phyloP scores from a whole-genome alignment of 1,140 invertebrate species.

The Cyclina sinensis region DNA sequence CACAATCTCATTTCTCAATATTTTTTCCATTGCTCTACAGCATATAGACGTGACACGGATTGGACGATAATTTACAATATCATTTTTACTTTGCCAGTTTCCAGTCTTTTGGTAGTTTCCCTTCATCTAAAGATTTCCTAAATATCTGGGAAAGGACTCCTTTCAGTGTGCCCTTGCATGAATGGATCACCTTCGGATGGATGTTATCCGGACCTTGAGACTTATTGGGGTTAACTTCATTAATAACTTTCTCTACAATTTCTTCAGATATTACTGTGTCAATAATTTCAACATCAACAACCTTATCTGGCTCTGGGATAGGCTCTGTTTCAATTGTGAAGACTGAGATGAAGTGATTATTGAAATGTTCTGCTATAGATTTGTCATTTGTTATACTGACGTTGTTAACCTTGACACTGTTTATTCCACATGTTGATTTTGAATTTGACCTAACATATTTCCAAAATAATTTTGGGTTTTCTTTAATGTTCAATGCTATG shows the following conservation, averaged over 20 bases:
- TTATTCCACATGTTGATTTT: no score
- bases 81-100: background rate
- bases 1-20: background rate
- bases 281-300: background rate
- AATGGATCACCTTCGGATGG: background rate
- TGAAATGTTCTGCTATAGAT: no score
- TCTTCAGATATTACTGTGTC: background rate
- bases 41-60: background rate
- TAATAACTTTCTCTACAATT: background rate
- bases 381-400: no score
- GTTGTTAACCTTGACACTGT: no score
- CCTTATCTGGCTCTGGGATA: background rate
- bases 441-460: no score
- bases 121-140: background rate
- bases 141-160: background rate
- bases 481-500: no score
- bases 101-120: background rate
- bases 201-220: constrained; percentile 7
- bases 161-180: background rate
- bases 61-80: background rate
- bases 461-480: no score
- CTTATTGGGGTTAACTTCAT: background rate
- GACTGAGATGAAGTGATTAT: no score
- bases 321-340: background rate
- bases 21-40: constrained; percentile 15